Base-by-base conservation (phyloP, 2,797 vertebrate species). In the Neomorphus geoffroyi region DNA sequence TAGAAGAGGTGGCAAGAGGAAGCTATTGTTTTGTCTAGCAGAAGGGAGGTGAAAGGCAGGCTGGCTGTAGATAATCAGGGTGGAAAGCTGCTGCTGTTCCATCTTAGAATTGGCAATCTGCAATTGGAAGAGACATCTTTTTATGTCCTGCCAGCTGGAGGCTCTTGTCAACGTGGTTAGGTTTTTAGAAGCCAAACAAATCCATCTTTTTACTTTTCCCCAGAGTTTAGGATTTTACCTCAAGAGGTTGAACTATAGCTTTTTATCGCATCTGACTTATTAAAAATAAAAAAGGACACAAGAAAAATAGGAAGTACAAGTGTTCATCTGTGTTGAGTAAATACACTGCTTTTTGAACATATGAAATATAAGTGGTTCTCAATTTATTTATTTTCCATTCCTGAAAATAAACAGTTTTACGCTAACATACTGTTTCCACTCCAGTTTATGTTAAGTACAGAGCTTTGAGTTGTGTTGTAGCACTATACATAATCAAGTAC, bases 101-200 rank as follows among this genome's bases (percentile, higher is more conserved):
- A 45, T 88, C 96, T 86, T 65, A 92, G 65, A 86, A 91, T 17
- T 66, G 60, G 48, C 74, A 94, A 84, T 88, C 91, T 87, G 50
- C 56, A 87, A 39, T 46, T 0, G 11, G 50, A 58, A 90, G 79
- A 90, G 57, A 77, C 9, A 5, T 46, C 84, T 91, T 92, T 90
- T 86, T 75, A 58, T 86, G 2, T 89, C 61, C 53, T 67, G 46
- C 94, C 90, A 91, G 84, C 74, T 90, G 84, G 77, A 94, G 53
- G 41, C 62, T 84, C 60, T 94, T 94, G 92, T 90, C 56, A 61
- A 83, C 78, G 51, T 56, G 32, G 64, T 48, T 61, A n/a, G 81
- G 45, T 51, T 94, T 92, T 85, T 64, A 94, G 82, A 93, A 94
- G 66, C 70, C 67, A 94, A 97, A 94, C 73, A 96, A 95, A 95